A percentile compares a stretch with the other conserved stretches of the same genome.
phyloP scores from a whole-genome alignment of 2,797 vertebrate species.

The Ambastaia sidthimunki region DNA sequence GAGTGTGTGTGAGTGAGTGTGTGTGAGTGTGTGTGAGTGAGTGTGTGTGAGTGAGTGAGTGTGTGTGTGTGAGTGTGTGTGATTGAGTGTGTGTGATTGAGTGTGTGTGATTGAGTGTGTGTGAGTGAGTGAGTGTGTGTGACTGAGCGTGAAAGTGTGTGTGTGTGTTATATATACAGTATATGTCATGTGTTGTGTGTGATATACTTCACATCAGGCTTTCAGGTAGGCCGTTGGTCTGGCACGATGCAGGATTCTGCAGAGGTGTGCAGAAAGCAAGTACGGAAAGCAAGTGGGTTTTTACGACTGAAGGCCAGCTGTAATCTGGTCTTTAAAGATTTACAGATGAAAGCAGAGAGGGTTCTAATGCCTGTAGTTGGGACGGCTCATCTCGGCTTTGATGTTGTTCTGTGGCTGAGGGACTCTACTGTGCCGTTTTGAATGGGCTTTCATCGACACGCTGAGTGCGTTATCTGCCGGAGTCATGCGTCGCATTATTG shows the following conservation, averaged over 20 bases:
- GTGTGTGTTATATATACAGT: constrained; percentile 33
- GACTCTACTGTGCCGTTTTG: constrained; percentile 40
- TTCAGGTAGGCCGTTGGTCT: neutral
- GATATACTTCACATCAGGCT: constrained; percentile 22
- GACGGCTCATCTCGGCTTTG: constrained; percentile 48
- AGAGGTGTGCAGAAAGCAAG: constrained; percentile 55
- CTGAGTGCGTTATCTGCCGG: constrained; percentile 34
- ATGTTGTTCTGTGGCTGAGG: constrained; percentile 41
- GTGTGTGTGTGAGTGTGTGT: too few relatives aligned
- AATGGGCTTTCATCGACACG: constrained; percentile 38
- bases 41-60: too few relatives aligned
- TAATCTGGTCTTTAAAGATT: constrained; percentile 58
- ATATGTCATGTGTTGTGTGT: constrained; percentile 21
- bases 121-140: too few relatives aligned
- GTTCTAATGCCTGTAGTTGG: constrained; percentile 42
- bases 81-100: too few relatives aligned
- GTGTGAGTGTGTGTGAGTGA: too few relatives aligned
- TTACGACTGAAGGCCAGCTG: constrained; percentile 50
- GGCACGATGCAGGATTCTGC: constrained; percentile 44
- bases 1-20: too few relatives aligned
- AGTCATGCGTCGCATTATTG: constrained; percentile 34
- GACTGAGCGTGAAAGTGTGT: neutral
- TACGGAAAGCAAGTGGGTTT: constrained; percentile 51
- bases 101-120: too few relatives aligned
- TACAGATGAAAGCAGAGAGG: constrained; percentile 62